Evolutionary conservation across 2,888 invertebrate species (phyloP).

Genomic region (Glomeris marginata): DNA sequence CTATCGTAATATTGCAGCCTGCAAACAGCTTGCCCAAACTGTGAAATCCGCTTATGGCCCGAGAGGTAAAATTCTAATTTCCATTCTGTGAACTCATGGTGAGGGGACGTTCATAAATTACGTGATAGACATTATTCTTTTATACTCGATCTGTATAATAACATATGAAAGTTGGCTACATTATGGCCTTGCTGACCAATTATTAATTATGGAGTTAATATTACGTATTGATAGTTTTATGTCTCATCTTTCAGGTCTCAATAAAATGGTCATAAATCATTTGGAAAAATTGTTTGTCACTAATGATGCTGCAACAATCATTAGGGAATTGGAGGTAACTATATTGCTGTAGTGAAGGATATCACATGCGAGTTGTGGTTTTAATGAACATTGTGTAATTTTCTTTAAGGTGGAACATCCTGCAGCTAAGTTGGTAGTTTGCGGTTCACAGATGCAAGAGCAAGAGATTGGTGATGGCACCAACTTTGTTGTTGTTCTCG

Average conservation of each 20-base stretch:
- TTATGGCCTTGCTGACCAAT: too few species aligned
- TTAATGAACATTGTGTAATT: too few species aligned
- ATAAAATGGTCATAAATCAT: slow-evolving; percentile 99
- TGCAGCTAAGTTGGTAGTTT: slow-evolving; percentile 88
- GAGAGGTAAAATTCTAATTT: slow-evolving; percentile 57
- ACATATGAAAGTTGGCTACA: too few species aligned
- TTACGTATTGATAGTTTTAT: slow-evolving; percentile 3
- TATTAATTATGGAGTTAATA: slow-evolving; percentile 1
- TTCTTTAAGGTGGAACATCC: slow-evolving; percentile 71
- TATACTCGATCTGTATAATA: too few species aligned
- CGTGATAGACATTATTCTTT: too few species aligned
- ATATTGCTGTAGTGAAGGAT: too few species aligned
- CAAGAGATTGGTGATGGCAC: slow-evolving; percentile 98
- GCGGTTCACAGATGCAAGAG: slow-evolving; percentile 97
- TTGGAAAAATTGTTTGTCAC: slow-evolving; percentile 97
- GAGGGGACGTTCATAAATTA: too few species aligned
- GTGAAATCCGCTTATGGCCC: slow-evolving; percentile 94
- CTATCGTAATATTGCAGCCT: slow-evolving; percentile 81
- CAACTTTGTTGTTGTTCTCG: slow-evolving; percentile 90
- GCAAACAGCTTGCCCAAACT: slow-evolving; percentile 86
- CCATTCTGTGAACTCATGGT: background rate
- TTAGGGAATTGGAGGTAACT: slow-evolving; percentile 66
- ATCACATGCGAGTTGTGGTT: too few species aligned
- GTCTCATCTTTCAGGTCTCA: slow-evolving; percentile 37
- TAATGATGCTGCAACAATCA: slow-evolving; percentile 96